phyloP scores from a whole-genome alignment of 2,113 vertebrate species.

The Nothocercus nigrocapillus region DNA sequence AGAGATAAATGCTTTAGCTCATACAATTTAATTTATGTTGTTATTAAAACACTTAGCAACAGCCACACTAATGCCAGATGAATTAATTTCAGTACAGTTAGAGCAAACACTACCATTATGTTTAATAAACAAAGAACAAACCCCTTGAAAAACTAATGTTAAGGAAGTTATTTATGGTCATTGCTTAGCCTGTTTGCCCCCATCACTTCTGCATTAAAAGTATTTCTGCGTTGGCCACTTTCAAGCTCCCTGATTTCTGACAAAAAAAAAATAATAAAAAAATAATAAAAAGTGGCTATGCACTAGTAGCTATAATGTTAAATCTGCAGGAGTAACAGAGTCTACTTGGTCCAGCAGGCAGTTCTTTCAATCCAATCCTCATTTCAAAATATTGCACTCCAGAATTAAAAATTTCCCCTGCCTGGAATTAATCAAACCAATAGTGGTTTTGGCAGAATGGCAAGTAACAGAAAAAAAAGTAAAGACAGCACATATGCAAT shows the following conservation, averaged over 20 bases:
- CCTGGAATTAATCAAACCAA: slow-evolving; percentile 34
- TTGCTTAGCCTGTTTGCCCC: not conserved
- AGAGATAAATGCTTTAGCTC: slow-evolving; percentile 29
- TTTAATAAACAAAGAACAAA: slow-evolving; percentile 33
- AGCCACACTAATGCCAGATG: not conserved
- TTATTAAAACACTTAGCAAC: slow-evolving; percentile 7
- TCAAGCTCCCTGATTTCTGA: not conserved
- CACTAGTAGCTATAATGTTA: not conserved
- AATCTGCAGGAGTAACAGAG: not conserved
- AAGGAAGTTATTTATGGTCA: slow-evolving; percentile 55
- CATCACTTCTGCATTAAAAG: not conserved
- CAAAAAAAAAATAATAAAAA: not conserved
- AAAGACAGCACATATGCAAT: not conserved
- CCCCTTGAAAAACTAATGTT: slow-evolving; percentile 27
- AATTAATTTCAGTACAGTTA: slow-evolving; percentile 52
- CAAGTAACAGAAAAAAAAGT: not conserved
- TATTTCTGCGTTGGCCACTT: not conserved
- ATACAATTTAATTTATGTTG: slow-evolving; percentile 3
- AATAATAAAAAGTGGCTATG: not conserved
- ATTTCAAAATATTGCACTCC: not conserved
- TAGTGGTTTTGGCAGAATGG: slow-evolving; percentile 22
- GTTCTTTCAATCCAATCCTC: not conserved
- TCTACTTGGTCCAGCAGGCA: not conserved
- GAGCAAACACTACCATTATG: not conserved
- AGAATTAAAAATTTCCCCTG: slow-evolving; percentile 17